Evolutionary conservation across 1,140 invertebrate species (phyloP).

Genomic region (Leptinotarsa undecemlineata): DNA sequence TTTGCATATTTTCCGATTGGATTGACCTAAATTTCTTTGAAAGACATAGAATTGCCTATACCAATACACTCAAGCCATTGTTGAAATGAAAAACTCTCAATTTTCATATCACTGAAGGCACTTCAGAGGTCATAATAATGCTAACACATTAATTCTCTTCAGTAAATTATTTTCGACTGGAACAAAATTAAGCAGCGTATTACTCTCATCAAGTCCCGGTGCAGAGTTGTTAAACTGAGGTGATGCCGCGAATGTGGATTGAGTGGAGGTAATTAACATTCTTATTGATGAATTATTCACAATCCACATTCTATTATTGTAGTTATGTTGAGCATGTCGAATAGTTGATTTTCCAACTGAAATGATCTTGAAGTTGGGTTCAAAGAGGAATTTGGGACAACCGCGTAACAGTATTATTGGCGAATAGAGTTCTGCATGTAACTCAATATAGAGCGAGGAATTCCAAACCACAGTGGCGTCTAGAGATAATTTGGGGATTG

Average conservation of each 20-base stretch:
- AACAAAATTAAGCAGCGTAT: too few relatives aligned
- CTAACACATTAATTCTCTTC: too few relatives aligned
- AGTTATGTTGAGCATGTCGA: constrained; percentile 5
- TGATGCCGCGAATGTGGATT: background rate
- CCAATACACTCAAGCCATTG: too few relatives aligned
- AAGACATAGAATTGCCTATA: too few relatives aligned
- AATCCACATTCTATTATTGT: background rate
- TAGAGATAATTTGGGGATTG: background rate
- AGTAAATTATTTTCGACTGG: too few relatives aligned
- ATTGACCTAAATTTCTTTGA: too few relatives aligned
- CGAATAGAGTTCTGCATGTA: background rate
- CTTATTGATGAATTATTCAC: background rate
- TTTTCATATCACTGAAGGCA: too few relatives aligned
- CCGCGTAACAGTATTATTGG: background rate
- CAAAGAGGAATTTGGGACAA: background rate
- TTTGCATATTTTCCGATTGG: too few relatives aligned
- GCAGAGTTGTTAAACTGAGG: background rate
- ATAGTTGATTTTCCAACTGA: background rate
- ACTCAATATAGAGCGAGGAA: background rate
- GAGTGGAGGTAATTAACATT: background rate
- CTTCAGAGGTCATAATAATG: too few relatives aligned
- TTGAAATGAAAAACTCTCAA: too few relatives aligned
- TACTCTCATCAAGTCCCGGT: too few relatives aligned
- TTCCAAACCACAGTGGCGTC: background rate
- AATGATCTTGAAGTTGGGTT: constrained; percentile 5